Evolutionary conservation across 2,888 invertebrate genomes (phyloP).

Genomic region (Ophion costatus): DNA sequence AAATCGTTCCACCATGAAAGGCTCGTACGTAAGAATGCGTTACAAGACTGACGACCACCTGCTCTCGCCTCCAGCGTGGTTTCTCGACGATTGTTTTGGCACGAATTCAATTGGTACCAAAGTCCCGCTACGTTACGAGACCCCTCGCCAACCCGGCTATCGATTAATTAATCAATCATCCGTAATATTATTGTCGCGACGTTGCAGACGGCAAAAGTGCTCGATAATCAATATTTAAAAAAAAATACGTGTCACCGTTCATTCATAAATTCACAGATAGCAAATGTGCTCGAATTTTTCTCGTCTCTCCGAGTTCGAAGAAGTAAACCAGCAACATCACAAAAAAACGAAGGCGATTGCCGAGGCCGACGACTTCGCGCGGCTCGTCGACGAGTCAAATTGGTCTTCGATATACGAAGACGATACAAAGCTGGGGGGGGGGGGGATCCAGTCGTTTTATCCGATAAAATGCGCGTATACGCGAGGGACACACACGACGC

Average conservation of each 20-base stretch:
- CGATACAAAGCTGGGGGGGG: conserved; percentile 1
- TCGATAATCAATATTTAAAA: background rate
- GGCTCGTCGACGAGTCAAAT: conserved; percentile 14
- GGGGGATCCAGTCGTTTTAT: conserved; percentile 29
- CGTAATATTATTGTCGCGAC: background rate
- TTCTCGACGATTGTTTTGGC: too few relatives aligned
- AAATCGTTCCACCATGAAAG: too few relatives aligned
- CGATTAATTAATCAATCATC: too few relatives aligned
- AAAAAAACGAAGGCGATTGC: background rate
- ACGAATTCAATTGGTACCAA: too few relatives aligned
- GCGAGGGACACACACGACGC: conserved; percentile 41
- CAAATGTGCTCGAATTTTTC: background rate
- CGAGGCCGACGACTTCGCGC: conserved; percentile 1
- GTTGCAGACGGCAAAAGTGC: background rate
- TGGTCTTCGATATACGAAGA: conserved; percentile 11
- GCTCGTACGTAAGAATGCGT: too few relatives aligned
- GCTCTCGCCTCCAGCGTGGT: too few relatives aligned
- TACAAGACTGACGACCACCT: too few relatives aligned
- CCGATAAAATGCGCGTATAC: conserved; percentile 26
- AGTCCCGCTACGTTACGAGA: too few relatives aligned
- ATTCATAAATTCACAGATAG: conserved; percentile 35
- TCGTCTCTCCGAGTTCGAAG: background rate
- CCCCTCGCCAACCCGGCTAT: too few relatives aligned
- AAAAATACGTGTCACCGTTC: conserved; percentile 2
- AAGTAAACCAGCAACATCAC: background rate